phyloP scores from a whole-genome alignment of 2,888 invertebrate species.

The Rhagonycha fulva region DNA sequence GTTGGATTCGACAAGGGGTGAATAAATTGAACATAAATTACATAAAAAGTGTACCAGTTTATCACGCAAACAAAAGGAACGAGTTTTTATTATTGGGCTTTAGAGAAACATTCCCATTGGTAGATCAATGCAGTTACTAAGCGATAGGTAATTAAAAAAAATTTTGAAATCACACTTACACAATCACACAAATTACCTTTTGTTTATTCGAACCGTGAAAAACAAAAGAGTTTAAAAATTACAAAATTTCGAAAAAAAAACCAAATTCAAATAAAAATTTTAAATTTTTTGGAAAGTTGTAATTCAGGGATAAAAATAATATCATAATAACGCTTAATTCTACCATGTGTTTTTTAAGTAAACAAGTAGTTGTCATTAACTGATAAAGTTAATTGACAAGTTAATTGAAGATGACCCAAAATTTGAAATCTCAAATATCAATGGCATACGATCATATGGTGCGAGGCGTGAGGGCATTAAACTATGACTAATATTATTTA shows the following conservation, averaged over 20 bases:
- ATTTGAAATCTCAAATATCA: conserved; percentile 1
- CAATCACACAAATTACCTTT: background rate
- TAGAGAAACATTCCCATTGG: background rate
- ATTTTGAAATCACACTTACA: background rate
- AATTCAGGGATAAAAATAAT: background rate
- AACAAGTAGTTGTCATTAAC: background rate
- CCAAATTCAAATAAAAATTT: too few relatives aligned
- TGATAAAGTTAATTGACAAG: background rate
- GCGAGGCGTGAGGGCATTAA: conserved; percentile 19
- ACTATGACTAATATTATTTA: conserved; percentile 34
- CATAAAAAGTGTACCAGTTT: background rate
- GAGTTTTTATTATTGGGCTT: background rate
- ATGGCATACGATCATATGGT: conserved; percentile 5
- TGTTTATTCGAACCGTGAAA: background rate
- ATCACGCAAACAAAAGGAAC: background rate
- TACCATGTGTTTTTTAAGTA: background rate
- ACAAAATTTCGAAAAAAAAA: background rate
- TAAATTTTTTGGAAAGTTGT: background rate
- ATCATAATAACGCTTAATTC: background rate
- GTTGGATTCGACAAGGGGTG: background rate
- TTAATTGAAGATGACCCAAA: background rate
- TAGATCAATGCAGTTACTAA: background rate
- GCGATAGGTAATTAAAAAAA: background rate
- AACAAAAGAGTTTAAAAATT: background rate
- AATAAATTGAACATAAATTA: background rate